Base-by-base conservation (phyloP, 2,113 vertebrate genomes). In the Nerophis lumbriciformis region DNA sequence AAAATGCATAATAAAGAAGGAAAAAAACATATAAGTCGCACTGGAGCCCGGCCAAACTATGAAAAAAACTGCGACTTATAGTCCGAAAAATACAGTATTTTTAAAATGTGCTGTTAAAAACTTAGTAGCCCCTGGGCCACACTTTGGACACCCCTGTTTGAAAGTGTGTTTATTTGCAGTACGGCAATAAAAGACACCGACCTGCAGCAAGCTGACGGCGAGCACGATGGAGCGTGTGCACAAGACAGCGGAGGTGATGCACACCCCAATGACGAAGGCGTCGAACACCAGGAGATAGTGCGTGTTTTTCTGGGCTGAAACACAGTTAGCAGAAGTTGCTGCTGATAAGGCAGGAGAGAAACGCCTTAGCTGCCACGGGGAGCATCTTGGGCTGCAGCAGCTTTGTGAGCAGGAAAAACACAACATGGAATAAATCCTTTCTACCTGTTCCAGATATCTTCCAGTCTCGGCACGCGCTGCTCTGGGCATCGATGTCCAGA, bases 221-320 rank as follows among this genome's bases (percentile, higher is more conserved):
- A 98, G 92, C 35, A 95, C 28, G n/a, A 98, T 92, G 49, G 96
- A 99, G 44, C 96, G 90, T 0, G 91, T 90, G 82, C 96, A 99
- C 35, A 99, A 88, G 69, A 92, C 83, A 1, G 94, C 92, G 15
- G 96, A 99, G 0, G 89, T 90, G 75, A 95, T 61, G 70, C 95
- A 98, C 48, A 91, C 84, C 47, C 93, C 48, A 36, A 99, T 95
- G 67, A 99, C 91, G 71, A 94, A 93, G 4, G 82, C 89, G 61
- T 98, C 96, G 66, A 98, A 99, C 39, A 92, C 73, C 70, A 99
- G 88, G 9, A 93, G 84, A 65, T 95, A 97, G 39, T 92, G 92
- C 0, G 87, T 90, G 73, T 91, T 97, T 47, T 94, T 99, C 89
- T 96, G 93, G 71, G 90, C 94, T 94, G 80, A 86, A 86, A 50